Evolutionary conservation across 1,140 invertebrate species (phyloP), one percentile per base, ranked within the genome.

Genomic region (Planococcus citri): DNA sequence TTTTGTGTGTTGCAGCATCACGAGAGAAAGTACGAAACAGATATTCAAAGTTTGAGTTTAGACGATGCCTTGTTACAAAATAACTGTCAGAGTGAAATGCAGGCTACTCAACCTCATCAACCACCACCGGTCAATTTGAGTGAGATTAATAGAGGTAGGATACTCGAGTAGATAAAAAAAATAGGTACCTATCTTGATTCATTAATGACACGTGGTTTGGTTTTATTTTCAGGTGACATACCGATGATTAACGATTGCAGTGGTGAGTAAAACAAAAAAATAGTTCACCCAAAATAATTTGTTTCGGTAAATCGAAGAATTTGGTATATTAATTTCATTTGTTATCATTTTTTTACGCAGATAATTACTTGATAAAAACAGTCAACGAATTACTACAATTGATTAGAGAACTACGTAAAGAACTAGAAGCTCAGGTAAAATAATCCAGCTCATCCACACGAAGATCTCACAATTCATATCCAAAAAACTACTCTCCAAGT

Each of bases 361-460:
- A 86, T 73, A 80, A 81, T 73, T 76, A 86, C 68, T 79, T 89
- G 70, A 78, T 82, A n/a, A 86, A 86, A 77, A 84, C 85, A 1
- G 75, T 90, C 57, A 87, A 87, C 75, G 84, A 89, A 73, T 80
- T 94, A 58, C 88, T 92, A 72, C 83, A 84, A 70, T 83, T 86
- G 24, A 83, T 90, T 21, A 89, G 87, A 75, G 78, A 84, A 27
- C 82, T 91, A 33, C 83, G 85, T 72, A 78, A 82, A 68, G 87
- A 90, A 77, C 79, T 91, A 27, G 83, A 83, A 72, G 79, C 83
- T 37, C 80, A 82, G 74, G 82, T 83, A 71, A 77, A 33, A 14
- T 27, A 64, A 17, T 38, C 17, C 17, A 57, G 27, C 1, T 20
- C 37, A 21, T 38, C n/a, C n/a, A n/a, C 0, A 12, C 25, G 14